These are phyloP conservation scores for Limonius californicus DNA, from an alignment of 1,140 invertebrate genomes.

Conservation along the genomic window DNA sequence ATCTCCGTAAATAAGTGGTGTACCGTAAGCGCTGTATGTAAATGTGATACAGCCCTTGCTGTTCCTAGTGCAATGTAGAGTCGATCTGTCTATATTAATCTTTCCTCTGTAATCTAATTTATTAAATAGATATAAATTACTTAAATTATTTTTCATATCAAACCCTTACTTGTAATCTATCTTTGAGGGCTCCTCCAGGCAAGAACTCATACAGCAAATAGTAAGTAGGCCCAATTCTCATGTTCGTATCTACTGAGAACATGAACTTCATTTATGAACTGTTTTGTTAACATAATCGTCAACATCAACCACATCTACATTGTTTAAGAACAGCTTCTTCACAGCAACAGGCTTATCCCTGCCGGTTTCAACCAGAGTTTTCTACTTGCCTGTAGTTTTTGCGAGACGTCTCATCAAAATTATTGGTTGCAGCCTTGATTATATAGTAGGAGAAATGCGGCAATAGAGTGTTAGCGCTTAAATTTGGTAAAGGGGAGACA, in stretches of 20 bases:
- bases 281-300: constrained; percentile 50
- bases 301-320: constrained; percentile 43
- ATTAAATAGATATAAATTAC: too few species aligned
- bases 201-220: constrained; percentile 70
- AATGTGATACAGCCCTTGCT: too few species aligned
- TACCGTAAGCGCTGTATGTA: too few species aligned
- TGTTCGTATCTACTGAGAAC: constrained; percentile 57
- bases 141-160: too few species aligned
- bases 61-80: too few species aligned
- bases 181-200: constrained; percentile 62
- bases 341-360: constrained; percentile 56
- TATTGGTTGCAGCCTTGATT: constrained; percentile 45
- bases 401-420: constrained; percentile 40
- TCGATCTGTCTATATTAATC: too few species aligned
- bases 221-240: constrained; percentile 57
- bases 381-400: constrained; percentile 3
- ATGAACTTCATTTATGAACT: constrained; percentile 65
- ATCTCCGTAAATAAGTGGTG: too few species aligned
- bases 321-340: constrained; percentile 54
- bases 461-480: constrained; percentile 42
- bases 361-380: constrained; percentile 17
- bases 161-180: constrained; percentile 54
- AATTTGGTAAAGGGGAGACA: constrained; percentile 37
- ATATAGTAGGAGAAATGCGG: constrained; percentile 46
- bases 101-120: too few species aligned